phyloP scores from a whole-genome alignment of 2,797 vertebrate species.

The Pipistrellus kuhlii region DNA sequence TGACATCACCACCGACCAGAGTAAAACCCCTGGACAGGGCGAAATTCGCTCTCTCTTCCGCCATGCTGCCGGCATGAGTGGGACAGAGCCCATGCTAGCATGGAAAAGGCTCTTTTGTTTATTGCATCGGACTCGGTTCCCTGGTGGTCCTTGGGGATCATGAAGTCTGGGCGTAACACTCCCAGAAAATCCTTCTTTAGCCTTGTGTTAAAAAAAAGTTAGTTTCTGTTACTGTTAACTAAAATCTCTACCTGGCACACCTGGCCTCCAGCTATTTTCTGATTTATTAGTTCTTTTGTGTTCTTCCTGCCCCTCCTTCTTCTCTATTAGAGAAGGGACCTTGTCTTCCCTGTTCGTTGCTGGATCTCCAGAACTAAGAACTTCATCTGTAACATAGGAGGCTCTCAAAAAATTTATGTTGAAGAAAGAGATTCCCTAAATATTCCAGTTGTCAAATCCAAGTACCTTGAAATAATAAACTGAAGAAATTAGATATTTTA shows the following conservation, averaged over 20 bases:
- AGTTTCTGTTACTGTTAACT: not conserved
- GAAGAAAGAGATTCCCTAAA: not conserved
- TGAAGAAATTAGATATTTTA: not conserved
- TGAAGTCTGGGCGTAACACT: too few relatives aligned
- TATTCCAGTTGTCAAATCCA: not conserved
- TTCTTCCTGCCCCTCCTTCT: not conserved
- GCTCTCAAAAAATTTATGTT: not conserved
- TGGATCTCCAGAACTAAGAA: not conserved
- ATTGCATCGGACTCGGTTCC: too few relatives aligned
- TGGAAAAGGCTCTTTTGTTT: too few relatives aligned
- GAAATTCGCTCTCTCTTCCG: too few relatives aligned
- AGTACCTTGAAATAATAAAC: not conserved
- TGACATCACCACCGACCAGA: too few relatives aligned
- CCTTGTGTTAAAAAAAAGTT: conserved; percentile 26
- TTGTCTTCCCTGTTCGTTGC: not conserved
- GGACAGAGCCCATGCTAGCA: too few relatives aligned
- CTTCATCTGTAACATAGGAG: not conserved
- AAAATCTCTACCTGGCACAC: not conserved
- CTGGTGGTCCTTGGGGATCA: too few relatives aligned
- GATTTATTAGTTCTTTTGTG: not conserved
- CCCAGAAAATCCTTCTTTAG: not conserved
- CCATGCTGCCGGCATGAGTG: too few relatives aligned
- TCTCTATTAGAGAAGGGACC: not conserved
- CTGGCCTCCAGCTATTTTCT: not conserved
- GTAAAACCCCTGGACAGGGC: too few relatives aligned